phyloP scores from a whole-genome alignment of 2,888 invertebrate species.

The Agrotis clavis region DNA sequence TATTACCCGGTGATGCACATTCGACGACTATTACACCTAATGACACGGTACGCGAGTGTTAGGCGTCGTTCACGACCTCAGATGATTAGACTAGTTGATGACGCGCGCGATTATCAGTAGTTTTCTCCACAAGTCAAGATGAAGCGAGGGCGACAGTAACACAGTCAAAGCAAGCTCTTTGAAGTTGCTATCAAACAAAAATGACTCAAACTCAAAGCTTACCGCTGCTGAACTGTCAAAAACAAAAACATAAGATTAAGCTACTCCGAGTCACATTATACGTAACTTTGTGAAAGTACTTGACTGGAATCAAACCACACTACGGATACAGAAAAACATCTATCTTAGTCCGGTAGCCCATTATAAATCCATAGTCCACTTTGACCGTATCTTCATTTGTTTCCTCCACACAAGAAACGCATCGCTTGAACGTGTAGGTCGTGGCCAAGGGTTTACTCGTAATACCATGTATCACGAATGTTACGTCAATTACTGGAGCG shows the following conservation, averaged over 20 bases:
- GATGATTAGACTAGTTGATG: not conserved
- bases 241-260: too few species aligned
- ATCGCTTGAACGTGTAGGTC: not conserved
- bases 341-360: too few species aligned
- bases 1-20: constrained; percentile 29
- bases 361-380: too few species aligned
- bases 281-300: too few species aligned
- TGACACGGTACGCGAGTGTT: constrained; percentile 28
- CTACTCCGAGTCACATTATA: too few species aligned
- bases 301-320: too few species aligned
- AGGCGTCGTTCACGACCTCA: not conserved
- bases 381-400: not conserved
- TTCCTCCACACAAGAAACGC: not conserved
- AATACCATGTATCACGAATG: constrained; percentile 46
- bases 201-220: too few species aligned
- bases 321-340: too few species aligned
- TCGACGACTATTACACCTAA: constrained; percentile 40
- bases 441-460: not conserved
- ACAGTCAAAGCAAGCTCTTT: too few species aligned
- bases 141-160: too few species aligned
- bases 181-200: too few species aligned
- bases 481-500: constrained; percentile 59
- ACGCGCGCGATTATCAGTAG: not conserved
- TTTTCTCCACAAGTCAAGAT: not conserved
- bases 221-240: too few species aligned